A percentile compares a stretch with the other conserved stretches of the same genome.
Conservation (phyloP, 2,113 vertebrate species). For the Girardinichthys multiradiatus region DNA sequence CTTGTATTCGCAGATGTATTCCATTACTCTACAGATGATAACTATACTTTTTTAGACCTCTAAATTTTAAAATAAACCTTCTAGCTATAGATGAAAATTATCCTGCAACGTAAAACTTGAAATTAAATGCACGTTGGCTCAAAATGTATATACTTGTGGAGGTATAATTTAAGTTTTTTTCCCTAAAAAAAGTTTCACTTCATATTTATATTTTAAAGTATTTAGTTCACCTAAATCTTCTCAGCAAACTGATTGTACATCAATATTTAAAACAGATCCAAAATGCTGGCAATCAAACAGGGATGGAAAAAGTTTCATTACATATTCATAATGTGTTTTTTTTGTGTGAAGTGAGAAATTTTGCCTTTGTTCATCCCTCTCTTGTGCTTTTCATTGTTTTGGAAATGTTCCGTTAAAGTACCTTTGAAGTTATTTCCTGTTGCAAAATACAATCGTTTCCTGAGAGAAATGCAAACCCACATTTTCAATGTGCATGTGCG, state of each 20-base stretch:
- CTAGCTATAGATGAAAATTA: background rate
- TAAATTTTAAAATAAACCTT: background rate
- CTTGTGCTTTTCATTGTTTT: slow-evolving; percentile 52
- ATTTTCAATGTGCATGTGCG: background rate
- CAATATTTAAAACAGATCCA: slow-evolving; percentile 12
- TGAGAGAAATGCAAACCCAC: slow-evolving; percentile 52
- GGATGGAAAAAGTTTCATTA: slow-evolving; percentile 12
- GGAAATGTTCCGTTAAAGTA: slow-evolving; percentile 53
- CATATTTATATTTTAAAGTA: no score
- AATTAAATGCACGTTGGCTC: no score
- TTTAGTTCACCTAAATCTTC: background rate
- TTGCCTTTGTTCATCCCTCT: slow-evolving; percentile 19
- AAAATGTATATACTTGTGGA: no score
- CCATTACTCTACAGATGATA: background rate
- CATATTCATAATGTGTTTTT: background rate
- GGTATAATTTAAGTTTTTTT: no score
- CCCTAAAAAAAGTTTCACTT: no score
- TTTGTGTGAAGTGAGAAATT: slow-evolving; percentile 17
- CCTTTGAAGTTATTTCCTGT: slow-evolving; percentile 73
- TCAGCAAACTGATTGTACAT: background rate
- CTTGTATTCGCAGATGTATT: background rate
- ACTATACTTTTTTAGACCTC: background rate
- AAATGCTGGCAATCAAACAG: slow-evolving; percentile 17
- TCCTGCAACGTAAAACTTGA: background rate
- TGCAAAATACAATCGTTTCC: slow-evolving; percentile 65